Base-by-base conservation (phyloP, 2,888 invertebrate species). In the Drosophila peninsularis region DNA sequence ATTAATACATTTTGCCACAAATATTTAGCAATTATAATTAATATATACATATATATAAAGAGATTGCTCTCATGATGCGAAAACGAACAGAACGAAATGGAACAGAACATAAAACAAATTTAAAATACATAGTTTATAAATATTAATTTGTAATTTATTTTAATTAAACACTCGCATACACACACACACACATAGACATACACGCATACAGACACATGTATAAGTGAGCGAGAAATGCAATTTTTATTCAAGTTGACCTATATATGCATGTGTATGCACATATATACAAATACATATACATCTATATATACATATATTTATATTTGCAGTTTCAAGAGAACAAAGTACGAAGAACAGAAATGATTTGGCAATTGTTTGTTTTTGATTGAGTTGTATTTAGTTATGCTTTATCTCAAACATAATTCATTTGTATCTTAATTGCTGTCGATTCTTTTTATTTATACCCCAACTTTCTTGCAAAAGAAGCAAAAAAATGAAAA, bases 361-460 rank as follows among this genome's bases (percentile, higher is more conserved):
- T 19, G 27, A 55, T 55, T 54, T 68, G 53, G 63, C 32, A 68
- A 67, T 64, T 70, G 66, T 67, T 75, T 75, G 63, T 75, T 78
- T 75, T 81, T 71, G 34, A 65, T 71, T 73, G 54, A 70, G 62
- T 66, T 71, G 74, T 67, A 60, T 80, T 68, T 75, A 68, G 65
- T 61, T 62, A 57, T 66, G 80, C 47, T 74, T 79, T 72, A 63
- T 64, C 9, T 49, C 61, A 66, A 32, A 70, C 61, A 54, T 71
- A 62, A 67, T 64, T 62, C 47, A 68, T 64, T 76, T 61, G 57
- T 68, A 74, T 69, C 56, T 56, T 67, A 55, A 62, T 55, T 55
- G 37, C 49, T 53, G 44, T 44, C 61, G 53, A 62, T 74, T 69
- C 58, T 78, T 84, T 84, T 75, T 64, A 71, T 79, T 87, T 73